Evolutionary conservation across 2,113 vertebrate species (phyloP), one percentile per base, ranked within the genome.

Genomic region (Lagenorhynchus albirostris): DNA sequence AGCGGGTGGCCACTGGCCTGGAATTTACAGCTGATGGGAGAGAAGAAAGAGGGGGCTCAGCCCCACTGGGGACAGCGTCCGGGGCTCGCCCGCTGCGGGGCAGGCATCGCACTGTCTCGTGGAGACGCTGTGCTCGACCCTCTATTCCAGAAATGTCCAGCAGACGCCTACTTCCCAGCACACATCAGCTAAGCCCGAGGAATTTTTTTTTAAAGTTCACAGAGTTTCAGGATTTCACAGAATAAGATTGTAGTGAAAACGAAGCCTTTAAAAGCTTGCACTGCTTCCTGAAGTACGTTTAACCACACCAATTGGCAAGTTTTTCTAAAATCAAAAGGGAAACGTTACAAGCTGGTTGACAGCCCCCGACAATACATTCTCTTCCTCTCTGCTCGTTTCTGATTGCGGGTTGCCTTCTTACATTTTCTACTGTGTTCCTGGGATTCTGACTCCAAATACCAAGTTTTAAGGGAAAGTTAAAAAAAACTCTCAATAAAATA

Each of bases 1-100:
- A 31, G 38, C 50, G 7, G 44, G 44, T 18, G 2, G 11, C 4
- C 0, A 2, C 81, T 0, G 17, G 33, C 31, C 55, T 31, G 70
- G 70, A 21, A 60, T 13, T 26, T 6, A 21, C 6, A 25, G 79
- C 4, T 6, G 4, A 63, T 2, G n/a, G n/a, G 2, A 18, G 65
- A 13, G 85, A 6, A 6, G 47, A 58, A n/a, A 23, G 60, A 25
- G 1, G 8, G 62, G 7, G 3, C 31, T 25, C 9, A n/a, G 81
- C 25, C 31, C n/a, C 47, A 5, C 29, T 1, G 33, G 50, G 38
- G 50, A 41, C 36, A 6, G 15, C 0, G 1, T 55, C 60, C 23
- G 1, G 36, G 18, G 38, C 25, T 14, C 8, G 5, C 17, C 62
- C 26, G 11, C 31, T 13, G 17, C 3, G 8, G 11, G 21, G 44